These are phyloP conservation scores for Pithys albifrons DNA, from an alignment of 2,113 vertebrate genomes.

Conservation along the genomic window DNA sequence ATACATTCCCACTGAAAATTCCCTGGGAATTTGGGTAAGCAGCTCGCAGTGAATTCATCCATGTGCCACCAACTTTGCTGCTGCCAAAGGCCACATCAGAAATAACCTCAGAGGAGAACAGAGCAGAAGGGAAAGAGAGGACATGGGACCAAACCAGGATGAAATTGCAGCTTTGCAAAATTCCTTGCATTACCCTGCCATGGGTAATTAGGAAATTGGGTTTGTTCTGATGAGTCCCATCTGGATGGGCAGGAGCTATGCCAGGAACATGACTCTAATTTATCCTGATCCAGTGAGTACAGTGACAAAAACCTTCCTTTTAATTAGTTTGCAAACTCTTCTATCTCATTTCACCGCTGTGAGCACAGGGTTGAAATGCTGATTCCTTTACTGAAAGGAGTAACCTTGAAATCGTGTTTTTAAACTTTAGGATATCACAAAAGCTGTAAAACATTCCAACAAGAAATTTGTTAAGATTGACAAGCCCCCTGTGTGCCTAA, in stretches of 20 bases:
- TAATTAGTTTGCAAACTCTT: not conserved
- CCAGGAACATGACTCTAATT: not conserved
- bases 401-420: not conserved
- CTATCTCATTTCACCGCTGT: fast-evolving
- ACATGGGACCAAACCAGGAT: not conserved
- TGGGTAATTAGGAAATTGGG: not conserved
- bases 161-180: not conserved
- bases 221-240: slow-evolving; percentile 20
- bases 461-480: slow-evolving; percentile 80
- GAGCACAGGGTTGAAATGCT: not conserved
- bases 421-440: slow-evolving; percentile 78
- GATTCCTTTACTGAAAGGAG: not conserved
- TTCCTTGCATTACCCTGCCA: not conserved
- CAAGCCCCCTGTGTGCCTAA: slow-evolving; percentile 82
- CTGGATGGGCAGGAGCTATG: not conserved
- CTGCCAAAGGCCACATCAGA: not conserved
- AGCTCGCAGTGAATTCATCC: not conserved
- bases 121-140: not conserved
- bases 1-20: not conserved
- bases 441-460: slow-evolving; percentile 71
- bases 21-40: not conserved
- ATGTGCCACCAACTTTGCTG: not conserved
- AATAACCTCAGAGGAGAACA: not conserved
- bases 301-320: not conserved
- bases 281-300: not conserved